Conservation (phyloP, 2,888 invertebrate species). For the Chloromyia formosa region DNA sequence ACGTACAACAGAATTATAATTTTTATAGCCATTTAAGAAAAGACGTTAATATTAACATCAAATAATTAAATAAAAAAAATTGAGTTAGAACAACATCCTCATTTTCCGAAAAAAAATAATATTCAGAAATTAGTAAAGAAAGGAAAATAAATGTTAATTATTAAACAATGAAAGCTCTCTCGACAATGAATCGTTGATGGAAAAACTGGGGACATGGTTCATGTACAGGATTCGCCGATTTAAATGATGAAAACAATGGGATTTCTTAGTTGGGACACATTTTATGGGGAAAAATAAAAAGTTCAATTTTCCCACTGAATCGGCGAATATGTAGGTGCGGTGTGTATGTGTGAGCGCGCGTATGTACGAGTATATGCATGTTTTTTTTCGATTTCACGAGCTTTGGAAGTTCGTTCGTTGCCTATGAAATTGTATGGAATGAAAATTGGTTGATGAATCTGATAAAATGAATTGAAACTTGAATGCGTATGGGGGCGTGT, state of each 20-base stretch:
- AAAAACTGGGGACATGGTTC: conserved; percentile 32
- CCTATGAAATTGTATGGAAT: conserved; percentile 31
- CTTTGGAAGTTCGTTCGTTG: neutral
- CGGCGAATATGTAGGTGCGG: too few relatives aligned
- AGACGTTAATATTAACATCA: neutral
- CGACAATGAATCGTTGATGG: neutral
- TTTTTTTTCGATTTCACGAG: neutral
- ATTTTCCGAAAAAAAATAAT: neutral
- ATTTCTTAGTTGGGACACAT: conserved; percentile 23
- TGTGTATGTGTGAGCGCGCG: neutral
- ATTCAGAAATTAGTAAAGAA: conserved; percentile 8
- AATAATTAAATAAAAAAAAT: conserved; percentile 19
- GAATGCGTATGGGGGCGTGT: neutral
- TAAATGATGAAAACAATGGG: neutral
- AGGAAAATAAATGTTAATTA: conserved; percentile 10
- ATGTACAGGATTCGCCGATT: conserved; percentile 10
- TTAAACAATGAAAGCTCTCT: conserved; percentile 21
- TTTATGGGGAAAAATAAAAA: too few relatives aligned
- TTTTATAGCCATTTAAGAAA: conserved; percentile 4
- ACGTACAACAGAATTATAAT: conserved; percentile 8
- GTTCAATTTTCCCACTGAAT: neutral
- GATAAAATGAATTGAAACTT: neutral
- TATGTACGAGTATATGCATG: neutral
- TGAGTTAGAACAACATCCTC: neutral
- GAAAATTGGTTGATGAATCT: conserved; percentile 29